phyloP scores from a whole-genome alignment of 2,888 invertebrate species.

The Cotesia congregata region DNA sequence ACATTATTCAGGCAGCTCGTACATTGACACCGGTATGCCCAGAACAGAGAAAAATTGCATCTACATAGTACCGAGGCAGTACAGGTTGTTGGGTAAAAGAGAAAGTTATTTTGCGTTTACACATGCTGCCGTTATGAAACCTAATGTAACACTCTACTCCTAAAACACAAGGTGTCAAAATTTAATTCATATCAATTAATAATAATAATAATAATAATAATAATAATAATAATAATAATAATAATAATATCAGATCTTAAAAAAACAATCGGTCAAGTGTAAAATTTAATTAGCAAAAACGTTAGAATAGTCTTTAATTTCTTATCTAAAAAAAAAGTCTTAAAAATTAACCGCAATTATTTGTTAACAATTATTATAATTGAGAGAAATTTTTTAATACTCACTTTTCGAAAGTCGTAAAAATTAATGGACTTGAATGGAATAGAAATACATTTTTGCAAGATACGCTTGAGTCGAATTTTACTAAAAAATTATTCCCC shows the following conservation, averaged over 20 bases:
- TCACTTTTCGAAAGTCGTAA: slow-evolving; percentile 45
- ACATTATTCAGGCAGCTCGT: not conserved
- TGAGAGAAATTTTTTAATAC: slow-evolving; percentile 26
- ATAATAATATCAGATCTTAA: no score
- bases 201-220: not conserved
- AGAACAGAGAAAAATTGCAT: slow-evolving; percentile 3
- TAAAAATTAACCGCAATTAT: no score
- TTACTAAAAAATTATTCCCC: not conserved
- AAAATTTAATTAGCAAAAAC: no score
- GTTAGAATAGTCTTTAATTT: no score
- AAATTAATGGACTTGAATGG: slow-evolving; percentile 39
- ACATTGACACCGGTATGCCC: slow-evolving; percentile 1
- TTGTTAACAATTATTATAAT: not conserved
- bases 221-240: not conserved
- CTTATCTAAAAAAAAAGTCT: no score
- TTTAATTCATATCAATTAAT: not conserved
- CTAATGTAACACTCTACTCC: not conserved
- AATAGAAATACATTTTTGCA: slow-evolving; percentile 44
- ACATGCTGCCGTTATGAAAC: not conserved
- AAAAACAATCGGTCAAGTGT: no score
- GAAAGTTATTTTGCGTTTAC: slow-evolving; percentile 6
- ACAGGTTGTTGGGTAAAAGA: not conserved
- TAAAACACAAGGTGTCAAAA: not conserved
- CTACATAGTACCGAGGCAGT: not conserved
- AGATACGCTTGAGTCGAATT: slow-evolving; percentile 38